These are phyloP conservation scores for Chloroclysta siterata DNA, from an alignment of 2,888 invertebrate species.

Conservation along the genomic window DNA sequence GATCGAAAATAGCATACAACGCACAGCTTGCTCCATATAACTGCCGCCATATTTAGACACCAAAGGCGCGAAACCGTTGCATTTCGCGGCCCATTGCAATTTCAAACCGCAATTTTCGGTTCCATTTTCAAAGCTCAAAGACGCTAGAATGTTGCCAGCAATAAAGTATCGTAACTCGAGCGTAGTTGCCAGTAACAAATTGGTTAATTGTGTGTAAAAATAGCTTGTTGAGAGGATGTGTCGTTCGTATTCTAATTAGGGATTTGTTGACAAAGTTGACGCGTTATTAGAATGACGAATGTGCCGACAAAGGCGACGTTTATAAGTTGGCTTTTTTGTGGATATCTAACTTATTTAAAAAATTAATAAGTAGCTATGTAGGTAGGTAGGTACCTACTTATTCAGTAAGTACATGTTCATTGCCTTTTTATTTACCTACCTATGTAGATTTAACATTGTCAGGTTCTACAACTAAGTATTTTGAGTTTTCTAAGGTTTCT, in stretches of 20 bases:
- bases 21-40: too few species aligned
- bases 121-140: constrained; percentile 69
- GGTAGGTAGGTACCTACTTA: neutral
- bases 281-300: constrained; percentile 26
- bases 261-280: constrained; percentile 41
- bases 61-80: constrained; percentile 63
- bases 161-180: constrained; percentile 68
- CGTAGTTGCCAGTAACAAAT: constrained; percentile 76
- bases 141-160: constrained; percentile 77
- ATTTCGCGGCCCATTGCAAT: constrained; percentile 74
- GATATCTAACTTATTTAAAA: too few species aligned
- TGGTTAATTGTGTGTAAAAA: constrained; percentile 71
- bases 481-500: too few species aligned
- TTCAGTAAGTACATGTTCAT: too few species aligned
- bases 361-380: too few species aligned
- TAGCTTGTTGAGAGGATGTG: constrained; percentile 36
- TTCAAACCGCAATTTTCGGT: constrained; percentile 74
- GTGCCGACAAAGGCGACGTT: constrained; percentile 16
- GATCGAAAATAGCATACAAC: too few species aligned
- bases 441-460: too few species aligned
- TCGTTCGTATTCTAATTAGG: constrained; percentile 38
- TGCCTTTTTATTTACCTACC: too few species aligned
- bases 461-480: too few species aligned
- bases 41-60: constrained; percentile 64
- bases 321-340: neutral